Evolutionary conservation across 2,888 invertebrate genomes (phyloP), one percentile per base, ranked within the genome.

Genomic region (Eurytoma californica): DNA sequence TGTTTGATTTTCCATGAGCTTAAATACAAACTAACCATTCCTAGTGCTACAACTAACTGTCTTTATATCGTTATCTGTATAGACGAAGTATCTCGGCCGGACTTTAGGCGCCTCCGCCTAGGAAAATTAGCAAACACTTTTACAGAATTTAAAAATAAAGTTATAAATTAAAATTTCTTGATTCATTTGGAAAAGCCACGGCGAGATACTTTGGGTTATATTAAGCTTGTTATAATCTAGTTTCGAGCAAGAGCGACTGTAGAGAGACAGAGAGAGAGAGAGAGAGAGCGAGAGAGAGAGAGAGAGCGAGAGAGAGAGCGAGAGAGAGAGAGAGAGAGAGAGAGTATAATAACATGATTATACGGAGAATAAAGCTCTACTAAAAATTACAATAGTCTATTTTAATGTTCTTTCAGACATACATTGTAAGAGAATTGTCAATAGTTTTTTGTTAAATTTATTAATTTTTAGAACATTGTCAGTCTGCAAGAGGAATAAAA

Each of bases 171-270:
- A 77, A 70, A 20, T 12, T 20, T 28, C 49, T 77, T 70, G 30
- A 13, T 57, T 55, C 18, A 18, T 65, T 77, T 70, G 14, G 3
- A n/a, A 18, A 47, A 61, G 39, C 57, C 20, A 66, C 18, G 58
- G 58, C 65, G 70, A n/a, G 58, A 51, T 66, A 72, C 65, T 77
- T 77, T 51, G 65, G 49, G 49, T 30, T 77, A 66, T 70, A 70
- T 66, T 72, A 65, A 72, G 77, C 70, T 77, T 77, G 70, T 66
- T 77, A 77, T 57, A 66, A 72, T 16, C 57, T 72, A 72, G 77
- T 72, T 65, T 39, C 67, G 47, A 74, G 67, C 74, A 67, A 74
- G 58, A 3, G 7, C 55, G 65, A 66, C 18, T 66, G 39, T 66
- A 53, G 24, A 18, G 53, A 55, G 53, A 28, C 63, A 72, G n/a